Conservation (phyloP, 2,888 invertebrate genomes). For the Hemicrepidius hirtus region DNA sequence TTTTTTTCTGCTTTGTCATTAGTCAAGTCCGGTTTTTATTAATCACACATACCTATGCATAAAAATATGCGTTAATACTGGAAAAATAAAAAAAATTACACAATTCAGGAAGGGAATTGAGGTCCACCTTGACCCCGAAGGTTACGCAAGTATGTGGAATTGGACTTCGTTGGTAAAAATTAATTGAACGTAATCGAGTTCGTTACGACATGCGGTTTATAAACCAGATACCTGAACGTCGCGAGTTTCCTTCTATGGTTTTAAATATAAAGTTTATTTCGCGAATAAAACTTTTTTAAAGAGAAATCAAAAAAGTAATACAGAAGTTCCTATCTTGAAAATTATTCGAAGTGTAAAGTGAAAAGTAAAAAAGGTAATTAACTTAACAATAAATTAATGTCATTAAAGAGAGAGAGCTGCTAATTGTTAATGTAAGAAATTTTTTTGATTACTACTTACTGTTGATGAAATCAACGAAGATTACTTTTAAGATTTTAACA, state of each 20-base stretch:
- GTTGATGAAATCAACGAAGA: no score
- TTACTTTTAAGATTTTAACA: no score
- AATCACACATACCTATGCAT: neutral
- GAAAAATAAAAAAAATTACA: neutral
- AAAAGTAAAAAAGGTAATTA: neutral
- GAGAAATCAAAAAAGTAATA: no score
- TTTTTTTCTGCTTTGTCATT: no score
- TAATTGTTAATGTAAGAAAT: neutral
- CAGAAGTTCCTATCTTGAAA: neutral
- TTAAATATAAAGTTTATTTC: no score
- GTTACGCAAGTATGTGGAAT: conserved; percentile 17
- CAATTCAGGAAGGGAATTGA: conserved; percentile 9
- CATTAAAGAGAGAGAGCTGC: conserved; percentile 1
- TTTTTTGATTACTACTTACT: no score
- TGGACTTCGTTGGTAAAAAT: conserved; percentile 14
- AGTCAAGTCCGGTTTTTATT: no score
- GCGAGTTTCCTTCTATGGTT: neutral
- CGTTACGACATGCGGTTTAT: neutral
- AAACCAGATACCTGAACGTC: neutral
- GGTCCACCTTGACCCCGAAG: conserved; percentile 22
- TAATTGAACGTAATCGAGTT: conserved; percentile 9
- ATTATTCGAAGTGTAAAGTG: no score
- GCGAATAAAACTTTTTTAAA: no score
- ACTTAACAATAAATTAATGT: neutral
- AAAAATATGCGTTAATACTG: neutral